Evolutionary conservation across 2,888 invertebrate genomes (phyloP).

Genomic region (Pristionchus exspectatus): DNA sequence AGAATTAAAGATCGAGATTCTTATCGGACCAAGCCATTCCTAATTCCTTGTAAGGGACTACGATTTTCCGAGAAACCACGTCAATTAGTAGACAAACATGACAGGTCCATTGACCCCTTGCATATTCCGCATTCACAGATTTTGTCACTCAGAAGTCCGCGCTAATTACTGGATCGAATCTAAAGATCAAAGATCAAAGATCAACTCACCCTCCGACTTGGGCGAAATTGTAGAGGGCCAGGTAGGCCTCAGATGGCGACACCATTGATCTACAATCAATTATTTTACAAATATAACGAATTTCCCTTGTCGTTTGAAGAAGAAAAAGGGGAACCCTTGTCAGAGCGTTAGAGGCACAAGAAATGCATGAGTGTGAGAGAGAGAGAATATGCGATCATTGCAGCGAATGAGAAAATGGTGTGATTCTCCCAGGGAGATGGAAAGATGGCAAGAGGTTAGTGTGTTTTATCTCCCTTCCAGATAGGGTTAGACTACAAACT

Average conservation of each 20-base stretch:
- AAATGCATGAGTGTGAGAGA: not conserved
- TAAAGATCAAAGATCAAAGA: constrained; percentile 32
- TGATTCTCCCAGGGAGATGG: not conserved
- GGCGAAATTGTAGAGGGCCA: constrained; percentile 74
- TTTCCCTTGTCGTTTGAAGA: not conserved
- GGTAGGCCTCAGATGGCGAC: constrained; percentile 70
- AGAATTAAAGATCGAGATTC: not conserved
- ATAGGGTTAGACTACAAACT: not conserved
- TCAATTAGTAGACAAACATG: not conserved
- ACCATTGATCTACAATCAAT: constrained; percentile 62
- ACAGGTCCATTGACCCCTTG: not conserved
- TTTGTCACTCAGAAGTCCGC: not conserved
- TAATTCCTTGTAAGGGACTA: not conserved
- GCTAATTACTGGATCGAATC: not conserved
- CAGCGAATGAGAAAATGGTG: not conserved
- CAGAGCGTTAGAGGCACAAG: not conserved
- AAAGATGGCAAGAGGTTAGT: constrained; percentile 1
- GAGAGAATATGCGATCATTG: not conserved
- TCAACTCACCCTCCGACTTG: constrained; percentile 72
- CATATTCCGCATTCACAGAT: not conserved
- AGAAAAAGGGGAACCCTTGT: not conserved
- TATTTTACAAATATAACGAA: not conserved
- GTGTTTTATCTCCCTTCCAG: not conserved
- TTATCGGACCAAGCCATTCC: not conserved
- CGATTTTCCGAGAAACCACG: not conserved